Base-by-base conservation (phyloP, 2,888 invertebrate species). In the Cephus pulcher region DNA sequence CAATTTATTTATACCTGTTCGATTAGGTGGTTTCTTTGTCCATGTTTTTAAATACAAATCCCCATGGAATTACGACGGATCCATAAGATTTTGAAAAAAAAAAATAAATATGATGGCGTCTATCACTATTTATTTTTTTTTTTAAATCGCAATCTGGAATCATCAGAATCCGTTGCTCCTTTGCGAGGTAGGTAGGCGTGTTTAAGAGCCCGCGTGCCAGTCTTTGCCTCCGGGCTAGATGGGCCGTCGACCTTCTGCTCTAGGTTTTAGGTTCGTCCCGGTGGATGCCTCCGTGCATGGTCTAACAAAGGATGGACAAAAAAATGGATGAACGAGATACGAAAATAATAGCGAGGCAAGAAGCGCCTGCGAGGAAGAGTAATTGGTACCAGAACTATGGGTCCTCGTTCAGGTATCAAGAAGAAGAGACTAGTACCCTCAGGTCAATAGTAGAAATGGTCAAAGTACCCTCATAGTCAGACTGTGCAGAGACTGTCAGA, bases 171-270 rank as follows among this genome's bases (percentile, higher is more conserved):
- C 34, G 32, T 71, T 34, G 71, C 71, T 71, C 32, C 34, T 34
- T 71, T 9, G 71, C 71, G 34, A 34, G 71, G 12, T 15, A 33
- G 32, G 71, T 34, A 34, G 71, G 33, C 71, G 12, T 71, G 33
- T 71, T 34, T 34, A 32, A 71, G 71, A 71, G 71, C 23, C 34
- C 56, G 56, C 56, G 71, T 32, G 71, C 71, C 71, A 32, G 32
- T 71, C 71, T 71, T 71, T 23, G 70, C 71, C 76, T 35, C 76
- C n/a, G 74, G 79, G 73, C 79, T 69, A 75, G 79, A 78, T 79
- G 76, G 87, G 85, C 81, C 86, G 86, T 85, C 86, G 86, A 87
- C 87, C 86, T 84, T 82, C 82, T 77, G 37, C 74, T 80, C 74
- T 73, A 76, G 73, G 71, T 74, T 69, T 56, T 35, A 71, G 71